Evolutionary conservation across 2,888 invertebrate genomes (phyloP).

Genomic region (Dasysyrphus albostriatus): DNA sequence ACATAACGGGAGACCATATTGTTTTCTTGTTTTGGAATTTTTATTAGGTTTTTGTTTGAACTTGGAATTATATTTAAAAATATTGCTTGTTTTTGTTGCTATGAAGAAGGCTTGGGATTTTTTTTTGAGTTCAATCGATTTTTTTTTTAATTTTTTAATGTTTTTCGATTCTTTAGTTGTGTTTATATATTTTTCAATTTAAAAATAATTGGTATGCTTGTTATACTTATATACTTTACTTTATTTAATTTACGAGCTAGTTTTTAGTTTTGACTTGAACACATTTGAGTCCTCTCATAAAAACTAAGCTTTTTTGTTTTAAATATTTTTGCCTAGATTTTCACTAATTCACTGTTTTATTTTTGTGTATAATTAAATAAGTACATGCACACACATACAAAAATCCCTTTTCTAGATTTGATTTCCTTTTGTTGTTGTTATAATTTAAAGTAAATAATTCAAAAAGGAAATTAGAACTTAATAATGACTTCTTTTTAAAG

Average conservation of each 20-base stretch:
- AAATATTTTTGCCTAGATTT: slow-evolving; percentile 25
- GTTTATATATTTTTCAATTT: not conserved
- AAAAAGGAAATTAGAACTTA: not conserved
- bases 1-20: slow-evolving; percentile 71
- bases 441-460: slow-evolving; percentile 14
- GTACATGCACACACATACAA: slow-evolving; percentile 56
- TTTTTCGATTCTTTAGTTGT: slow-evolving; percentile 2
- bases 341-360: slow-evolving; percentile 24
- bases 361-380: slow-evolving; percentile 55
- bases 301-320: slow-evolving; percentile 3
- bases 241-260: slow-evolving; percentile 38
- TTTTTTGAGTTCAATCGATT: not conserved
- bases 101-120: slow-evolving; percentile 41
- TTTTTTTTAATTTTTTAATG: slow-evolving; percentile 5
- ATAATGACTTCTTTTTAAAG: slow-evolving; percentile 13
- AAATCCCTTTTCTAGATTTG: slow-evolving; percentile 23
- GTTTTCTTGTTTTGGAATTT: slow-evolving; percentile 47
- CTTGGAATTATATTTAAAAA: slow-evolving; percentile 63
- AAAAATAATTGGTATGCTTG: slow-evolving; percentile 27
- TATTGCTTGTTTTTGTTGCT: slow-evolving; percentile 62
- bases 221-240: not conserved
- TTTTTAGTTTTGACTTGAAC: slow-evolving; percentile 55
- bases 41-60: not conserved
- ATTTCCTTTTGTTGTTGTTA: not conserved
- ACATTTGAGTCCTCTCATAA: slow-evolving; percentile 37